These are phyloP conservation scores for Idaea straminata DNA, from an alignment of 2,888 invertebrate species.

Conservation along the genomic window DNA sequence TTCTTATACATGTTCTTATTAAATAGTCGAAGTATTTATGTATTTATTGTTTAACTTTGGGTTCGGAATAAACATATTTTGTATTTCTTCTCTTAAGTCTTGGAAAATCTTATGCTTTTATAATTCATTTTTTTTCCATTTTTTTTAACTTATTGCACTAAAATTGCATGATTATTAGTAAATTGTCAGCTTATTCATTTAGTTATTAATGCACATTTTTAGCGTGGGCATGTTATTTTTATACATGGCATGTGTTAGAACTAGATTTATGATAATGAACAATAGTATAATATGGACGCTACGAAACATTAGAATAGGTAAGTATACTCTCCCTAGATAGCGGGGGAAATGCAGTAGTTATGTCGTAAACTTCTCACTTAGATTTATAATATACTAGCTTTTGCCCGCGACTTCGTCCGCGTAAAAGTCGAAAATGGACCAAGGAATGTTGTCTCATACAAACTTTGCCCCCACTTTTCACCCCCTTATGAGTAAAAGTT, in stretches of 20 bases:
- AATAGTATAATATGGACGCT: not conserved
- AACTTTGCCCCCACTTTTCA: too few species aligned
- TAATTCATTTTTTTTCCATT: not conserved
- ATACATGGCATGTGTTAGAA: not conserved
- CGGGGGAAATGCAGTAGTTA: too few species aligned
- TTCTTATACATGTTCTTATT: too few species aligned
- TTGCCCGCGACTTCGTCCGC: too few species aligned
- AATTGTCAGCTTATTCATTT: not conserved
- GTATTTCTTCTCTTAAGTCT: not conserved
- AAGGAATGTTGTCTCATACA: too few species aligned
- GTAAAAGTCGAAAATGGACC: too few species aligned
- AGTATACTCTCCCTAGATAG: too few species aligned
- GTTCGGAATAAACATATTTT: not conserved
- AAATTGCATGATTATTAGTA: not conserved
- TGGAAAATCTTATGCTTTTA: not conserved
- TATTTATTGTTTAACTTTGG: not conserved
- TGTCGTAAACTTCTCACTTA: too few species aligned
- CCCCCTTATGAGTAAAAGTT: too few species aligned
- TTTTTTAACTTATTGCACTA: not conserved
- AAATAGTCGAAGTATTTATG: not conserved
- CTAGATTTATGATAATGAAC: not conserved
- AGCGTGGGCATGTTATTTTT: not conserved
- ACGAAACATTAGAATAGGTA: not conserved
- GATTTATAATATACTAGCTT: too few species aligned
- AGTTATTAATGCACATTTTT: not conserved